Conservation (phyloP, 2,113 vertebrate genomes). For the Empidonax alnorum region DNA sequence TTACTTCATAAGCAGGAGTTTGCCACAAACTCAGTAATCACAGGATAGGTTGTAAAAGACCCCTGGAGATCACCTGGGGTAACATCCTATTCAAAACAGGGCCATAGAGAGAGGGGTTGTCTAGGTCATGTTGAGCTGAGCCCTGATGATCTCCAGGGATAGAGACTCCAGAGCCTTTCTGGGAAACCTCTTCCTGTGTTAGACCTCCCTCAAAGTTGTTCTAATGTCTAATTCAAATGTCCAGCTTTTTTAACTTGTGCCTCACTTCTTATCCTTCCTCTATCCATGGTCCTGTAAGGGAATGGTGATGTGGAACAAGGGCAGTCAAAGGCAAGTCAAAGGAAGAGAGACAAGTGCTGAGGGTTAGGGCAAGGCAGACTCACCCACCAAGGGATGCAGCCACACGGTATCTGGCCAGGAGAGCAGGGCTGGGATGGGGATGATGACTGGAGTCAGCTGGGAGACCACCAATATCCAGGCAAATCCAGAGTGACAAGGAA, state of each 20-base stretch:
- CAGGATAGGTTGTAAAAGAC: neutral
- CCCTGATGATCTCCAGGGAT: neutral
- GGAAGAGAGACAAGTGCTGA: neutral
- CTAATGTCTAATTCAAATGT: neutral
- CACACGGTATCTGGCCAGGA: neutral
- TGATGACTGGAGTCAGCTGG: neutral
- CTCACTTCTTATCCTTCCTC: neutral
- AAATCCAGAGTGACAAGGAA: neutral
- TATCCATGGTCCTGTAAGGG: neutral
- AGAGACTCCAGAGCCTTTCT: neutral
- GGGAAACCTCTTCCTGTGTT: neutral
- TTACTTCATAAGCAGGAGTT: neutral
- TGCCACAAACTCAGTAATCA: neutral
- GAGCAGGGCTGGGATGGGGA: neutral
- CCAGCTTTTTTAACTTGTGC: neutral
- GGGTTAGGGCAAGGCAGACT: neutral
- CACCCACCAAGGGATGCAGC: too few species aligned
- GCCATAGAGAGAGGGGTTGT: neutral
- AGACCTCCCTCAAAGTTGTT: neutral
- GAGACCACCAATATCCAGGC: too few species aligned
- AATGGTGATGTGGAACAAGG: accelerated
- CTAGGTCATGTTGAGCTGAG: neutral
- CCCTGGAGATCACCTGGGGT: neutral
- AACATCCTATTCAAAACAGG: neutral
- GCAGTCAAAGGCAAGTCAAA: neutral